phyloP scores from a whole-genome alignment of 2,113 vertebrate species.

The Seriola rivoliana region DNA sequence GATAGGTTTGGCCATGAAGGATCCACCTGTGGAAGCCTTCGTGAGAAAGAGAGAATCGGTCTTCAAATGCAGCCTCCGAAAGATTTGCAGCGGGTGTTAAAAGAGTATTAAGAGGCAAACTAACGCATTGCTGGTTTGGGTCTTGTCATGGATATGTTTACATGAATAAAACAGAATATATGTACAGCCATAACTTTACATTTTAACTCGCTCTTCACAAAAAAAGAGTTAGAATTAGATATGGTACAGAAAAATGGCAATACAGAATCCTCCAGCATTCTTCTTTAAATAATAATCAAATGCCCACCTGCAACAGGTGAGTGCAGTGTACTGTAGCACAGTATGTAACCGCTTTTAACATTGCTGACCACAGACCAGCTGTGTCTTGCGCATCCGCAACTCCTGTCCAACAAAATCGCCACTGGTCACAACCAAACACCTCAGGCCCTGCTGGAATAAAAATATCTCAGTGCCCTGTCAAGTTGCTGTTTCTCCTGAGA shows the following conservation, averaged over 20 bases:
- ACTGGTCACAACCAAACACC: constrained; percentile 49
- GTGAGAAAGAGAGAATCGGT: no score
- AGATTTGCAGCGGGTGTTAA: not conserved
- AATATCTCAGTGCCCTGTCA: constrained; percentile 66
- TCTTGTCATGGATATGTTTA: not conserved
- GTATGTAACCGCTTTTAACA: not conserved
- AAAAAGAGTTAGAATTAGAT: not conserved
- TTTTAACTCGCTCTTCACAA: not conserved
- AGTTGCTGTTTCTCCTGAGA: constrained; percentile 52
- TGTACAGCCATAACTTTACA: not conserved
- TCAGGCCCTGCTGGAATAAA: constrained; percentile 58
- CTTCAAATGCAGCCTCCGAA: no score
- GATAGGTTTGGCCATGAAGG: no score
- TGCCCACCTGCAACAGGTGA: not conserved
- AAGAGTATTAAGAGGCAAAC: not conserved
- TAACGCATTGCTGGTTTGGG: not conserved
- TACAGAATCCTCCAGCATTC: not conserved
- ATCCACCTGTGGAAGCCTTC: no score
- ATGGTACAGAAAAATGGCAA: not conserved
- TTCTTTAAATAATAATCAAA: not conserved
- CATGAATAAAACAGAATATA: not conserved
- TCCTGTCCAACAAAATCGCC: constrained; percentile 48
- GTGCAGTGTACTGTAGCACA: not conserved
- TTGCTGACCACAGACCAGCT: constrained; percentile 29
- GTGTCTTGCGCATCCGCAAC: constrained; percentile 34